Percentiles rank a stretch among this genome's conserved stretches.
These are phyloP conservation scores for Parnassius smintheus DNA, from an alignment of 2,888 invertebrate genomes.

Conservation along the genomic window DNA sequence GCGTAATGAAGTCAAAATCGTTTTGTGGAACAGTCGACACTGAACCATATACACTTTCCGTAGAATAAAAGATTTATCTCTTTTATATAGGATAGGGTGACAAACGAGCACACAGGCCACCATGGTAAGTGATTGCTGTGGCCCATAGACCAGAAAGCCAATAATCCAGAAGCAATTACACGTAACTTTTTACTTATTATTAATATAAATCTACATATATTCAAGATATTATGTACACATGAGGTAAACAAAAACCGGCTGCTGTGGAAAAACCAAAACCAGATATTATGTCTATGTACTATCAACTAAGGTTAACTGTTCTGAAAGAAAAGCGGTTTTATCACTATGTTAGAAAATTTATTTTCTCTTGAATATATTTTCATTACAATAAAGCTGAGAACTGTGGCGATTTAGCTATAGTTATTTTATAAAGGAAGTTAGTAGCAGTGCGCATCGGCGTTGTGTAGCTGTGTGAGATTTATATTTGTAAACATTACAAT, in stretches of 20 bases:
- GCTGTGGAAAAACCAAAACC: conserved; percentile 42
- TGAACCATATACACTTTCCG: too few relatives aligned
- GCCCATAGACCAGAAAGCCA: too few relatives aligned
- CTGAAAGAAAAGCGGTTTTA: conserved; percentile 11
- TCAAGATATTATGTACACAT: conserved; percentile 19
- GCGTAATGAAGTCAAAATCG: too few relatives aligned
- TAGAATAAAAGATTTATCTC: too few relatives aligned
- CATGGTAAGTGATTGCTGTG: too few relatives aligned
- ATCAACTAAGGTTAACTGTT: neutral
- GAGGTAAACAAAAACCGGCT: conserved; percentile 41
- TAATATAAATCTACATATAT: conserved; percentile 8
- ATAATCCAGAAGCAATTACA: too few relatives aligned
- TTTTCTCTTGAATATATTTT: conserved; percentile 5
- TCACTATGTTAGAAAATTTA: neutral
- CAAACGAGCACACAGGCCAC: too few relatives aligned
- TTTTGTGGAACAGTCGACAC: too few relatives aligned
- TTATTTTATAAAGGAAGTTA: conserved; percentile 28
- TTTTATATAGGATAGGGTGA: too few relatives aligned
- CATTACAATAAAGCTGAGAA: conserved; percentile 16
- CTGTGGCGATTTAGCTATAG: conserved; percentile 45
- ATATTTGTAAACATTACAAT: conserved; percentile 8
- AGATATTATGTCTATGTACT: conserved; percentile 25
- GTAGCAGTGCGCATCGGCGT: conserved; percentile 10
- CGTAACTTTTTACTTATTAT: too few relatives aligned
- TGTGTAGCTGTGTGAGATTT: neutral